Evolutionary conservation across 2,888 invertebrate species (phyloP).

Genomic region (Drosophila macrospina): DNA sequence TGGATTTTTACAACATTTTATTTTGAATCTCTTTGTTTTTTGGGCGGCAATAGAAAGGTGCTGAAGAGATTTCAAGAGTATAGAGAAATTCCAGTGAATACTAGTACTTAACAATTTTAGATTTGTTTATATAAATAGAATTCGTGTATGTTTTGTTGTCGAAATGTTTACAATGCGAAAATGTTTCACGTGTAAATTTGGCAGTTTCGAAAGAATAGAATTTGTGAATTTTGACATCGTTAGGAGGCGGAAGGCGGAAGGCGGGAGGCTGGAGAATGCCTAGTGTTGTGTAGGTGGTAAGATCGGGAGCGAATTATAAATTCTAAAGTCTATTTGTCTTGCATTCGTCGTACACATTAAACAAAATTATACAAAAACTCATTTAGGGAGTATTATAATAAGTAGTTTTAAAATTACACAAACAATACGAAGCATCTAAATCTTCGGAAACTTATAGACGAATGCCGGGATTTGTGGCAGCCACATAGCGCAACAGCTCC

Average conservation of each 20-base stretch:
- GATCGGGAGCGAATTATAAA: slow-evolving; percentile 77
- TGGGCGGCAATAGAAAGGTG: slow-evolving; percentile 52
- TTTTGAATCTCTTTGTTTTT: slow-evolving; percentile 73
- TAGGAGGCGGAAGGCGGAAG: not conserved
- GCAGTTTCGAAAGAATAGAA: slow-evolving; percentile 67
- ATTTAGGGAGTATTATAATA: slow-evolving; percentile 81
- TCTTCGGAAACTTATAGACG: slow-evolving; percentile 88
- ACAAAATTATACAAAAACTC: slow-evolving; percentile 79
- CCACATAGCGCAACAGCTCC: slow-evolving; percentile 93
- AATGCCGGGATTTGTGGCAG: slow-evolving; percentile 93
- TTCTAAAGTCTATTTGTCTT: slow-evolving; percentile 85
- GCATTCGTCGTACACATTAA: slow-evolving; percentile 78
- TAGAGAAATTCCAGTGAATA: slow-evolving; percentile 42
- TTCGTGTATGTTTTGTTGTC: slow-evolving; percentile 30
- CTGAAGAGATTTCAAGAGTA: slow-evolving; percentile 63
- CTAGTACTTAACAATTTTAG: slow-evolving; percentile 66
- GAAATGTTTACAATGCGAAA: slow-evolving; percentile 28
- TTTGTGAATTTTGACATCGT: slow-evolving; percentile 41
- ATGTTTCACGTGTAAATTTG: slow-evolving; percentile 51
- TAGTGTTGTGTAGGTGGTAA: slow-evolving; percentile 62
- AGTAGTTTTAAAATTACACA: slow-evolving; percentile 79
- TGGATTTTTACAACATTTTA: slow-evolving; percentile 76
- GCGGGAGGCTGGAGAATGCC: not conserved
- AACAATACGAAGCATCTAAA: slow-evolving; percentile 64
- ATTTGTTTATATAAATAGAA: slow-evolving; percentile 66